Conservation (phyloP, 2,797 vertebrate species). For the Acridotheres tristis region DNA sequence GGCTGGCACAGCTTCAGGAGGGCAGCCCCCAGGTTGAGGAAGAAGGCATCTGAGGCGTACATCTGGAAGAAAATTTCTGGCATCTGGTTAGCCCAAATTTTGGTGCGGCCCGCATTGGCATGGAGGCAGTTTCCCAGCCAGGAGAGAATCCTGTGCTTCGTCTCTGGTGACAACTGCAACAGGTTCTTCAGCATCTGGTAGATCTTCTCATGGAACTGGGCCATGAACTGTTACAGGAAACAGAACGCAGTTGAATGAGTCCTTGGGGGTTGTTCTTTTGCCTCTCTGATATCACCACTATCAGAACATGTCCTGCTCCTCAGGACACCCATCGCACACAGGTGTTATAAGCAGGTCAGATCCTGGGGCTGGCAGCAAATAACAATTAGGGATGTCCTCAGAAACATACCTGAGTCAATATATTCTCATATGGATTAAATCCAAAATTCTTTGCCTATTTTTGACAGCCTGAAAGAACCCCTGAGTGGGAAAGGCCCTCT, state of each 20-base stretch:
- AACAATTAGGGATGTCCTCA: background rate
- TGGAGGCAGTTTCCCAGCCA: slow-evolving; percentile 97
- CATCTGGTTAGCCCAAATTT: slow-evolving; percentile 99
- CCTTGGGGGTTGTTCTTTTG: background rate
- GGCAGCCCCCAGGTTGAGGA: slow-evolving; percentile 92
- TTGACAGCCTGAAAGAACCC: fast-evolving
- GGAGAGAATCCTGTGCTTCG: slow-evolving; percentile 90
- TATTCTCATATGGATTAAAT: background rate
- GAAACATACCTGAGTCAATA: background rate
- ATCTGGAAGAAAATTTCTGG: slow-evolving; percentile 97
- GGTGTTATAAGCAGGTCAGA: fast-evolving
- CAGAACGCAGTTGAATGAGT: fast-evolving
- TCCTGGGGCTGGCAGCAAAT: background rate
- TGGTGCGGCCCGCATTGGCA: slow-evolving; percentile 90
- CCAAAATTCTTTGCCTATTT: background rate
- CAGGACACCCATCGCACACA: background rate
- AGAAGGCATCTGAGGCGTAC: slow-evolving; percentile 95
- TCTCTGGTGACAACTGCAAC: slow-evolving; percentile 91
- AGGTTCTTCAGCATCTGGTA: slow-evolving; percentile 94
- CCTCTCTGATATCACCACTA: background rate
- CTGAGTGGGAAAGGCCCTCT: background rate
- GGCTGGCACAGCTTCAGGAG: slow-evolving; percentile 96
- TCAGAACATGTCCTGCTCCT: background rate
- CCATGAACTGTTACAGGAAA: slow-evolving; percentile 85
- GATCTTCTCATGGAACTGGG: slow-evolving; percentile 96